Conservation (phyloP, 2,888 invertebrate species). For the Tricholauxania praeusta region DNA sequence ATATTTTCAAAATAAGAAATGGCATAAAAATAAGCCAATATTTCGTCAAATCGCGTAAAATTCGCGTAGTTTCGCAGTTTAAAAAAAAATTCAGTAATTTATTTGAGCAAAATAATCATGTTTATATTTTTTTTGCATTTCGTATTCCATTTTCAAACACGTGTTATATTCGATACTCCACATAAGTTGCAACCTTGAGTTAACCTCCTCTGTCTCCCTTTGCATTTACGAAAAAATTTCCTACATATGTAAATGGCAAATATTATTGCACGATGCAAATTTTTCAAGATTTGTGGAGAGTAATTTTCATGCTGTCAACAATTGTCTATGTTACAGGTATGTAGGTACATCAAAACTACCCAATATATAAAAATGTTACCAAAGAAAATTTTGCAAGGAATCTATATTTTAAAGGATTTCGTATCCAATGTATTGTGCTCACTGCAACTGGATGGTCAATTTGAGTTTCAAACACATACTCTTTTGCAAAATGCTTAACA, state of each 20-base stretch:
- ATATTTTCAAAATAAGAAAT: no score
- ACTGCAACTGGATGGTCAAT: no score
- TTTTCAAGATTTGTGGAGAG: constrained; percentile 54
- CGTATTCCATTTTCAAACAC: constrained; percentile 24
- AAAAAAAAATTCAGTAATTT: no score
- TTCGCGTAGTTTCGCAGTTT: no score
- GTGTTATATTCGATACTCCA: constrained; percentile 21
- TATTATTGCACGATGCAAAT: constrained; percentile 52
- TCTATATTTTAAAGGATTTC: no score
- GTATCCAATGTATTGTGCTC: no score
- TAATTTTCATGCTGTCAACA: constrained; percentile 67
- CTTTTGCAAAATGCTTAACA: no score
- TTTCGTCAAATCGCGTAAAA: no score
- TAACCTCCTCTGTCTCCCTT: constrained; percentile 33
- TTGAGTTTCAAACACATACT: no score
- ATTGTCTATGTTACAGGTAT: constrained; percentile 65
- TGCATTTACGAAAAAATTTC: not conserved
- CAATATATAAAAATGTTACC: no score
- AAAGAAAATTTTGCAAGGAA: no score
- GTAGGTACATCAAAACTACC: constrained; percentile 5
- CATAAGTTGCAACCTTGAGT: constrained; percentile 37
- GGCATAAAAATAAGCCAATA: no score
- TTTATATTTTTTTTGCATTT: not conserved
- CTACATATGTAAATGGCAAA: constrained; percentile 2
- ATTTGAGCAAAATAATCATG: not conserved